Conservation (phyloP, 2,797 vertebrate species). For the Helicolenus hilgendorfi region DNA sequence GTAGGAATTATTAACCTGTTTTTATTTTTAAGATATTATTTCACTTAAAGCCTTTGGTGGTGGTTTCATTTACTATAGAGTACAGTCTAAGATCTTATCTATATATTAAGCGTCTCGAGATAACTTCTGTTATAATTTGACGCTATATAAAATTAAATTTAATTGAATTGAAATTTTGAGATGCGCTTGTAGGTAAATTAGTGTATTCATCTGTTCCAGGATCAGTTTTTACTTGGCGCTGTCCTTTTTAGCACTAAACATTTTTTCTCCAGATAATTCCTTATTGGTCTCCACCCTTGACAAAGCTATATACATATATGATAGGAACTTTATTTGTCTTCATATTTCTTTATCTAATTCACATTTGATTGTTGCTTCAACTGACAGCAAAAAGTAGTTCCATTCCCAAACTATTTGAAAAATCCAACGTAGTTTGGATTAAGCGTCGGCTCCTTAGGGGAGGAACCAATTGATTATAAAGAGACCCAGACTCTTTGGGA, state of each 20-base stretch:
- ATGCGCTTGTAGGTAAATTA: not conserved
- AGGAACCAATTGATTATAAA: constrained; percentile 93
- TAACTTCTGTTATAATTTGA: no score
- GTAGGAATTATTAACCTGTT: not conserved
- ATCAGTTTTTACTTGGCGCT: constrained; percentile 8
- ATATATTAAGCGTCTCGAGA: no score
- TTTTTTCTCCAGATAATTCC: not conserved
- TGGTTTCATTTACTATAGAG: not conserved
- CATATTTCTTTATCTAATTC: not conserved
- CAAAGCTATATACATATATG: not conserved
- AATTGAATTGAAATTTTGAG: not conserved
- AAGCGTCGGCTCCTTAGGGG: constrained; percentile 87
- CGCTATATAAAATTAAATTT: fast-evolving
- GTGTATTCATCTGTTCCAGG: not conserved
- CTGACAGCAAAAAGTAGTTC: not conserved
- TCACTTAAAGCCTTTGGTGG: not conserved
- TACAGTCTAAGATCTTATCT: no score
- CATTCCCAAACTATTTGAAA: not conserved
- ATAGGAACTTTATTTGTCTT: not conserved
- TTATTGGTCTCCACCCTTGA: not conserved
- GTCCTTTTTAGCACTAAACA: constrained; percentile 37
- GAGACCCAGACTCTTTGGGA: constrained; percentile 89
- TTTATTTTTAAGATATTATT: not conserved
- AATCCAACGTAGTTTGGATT: constrained; percentile 41
- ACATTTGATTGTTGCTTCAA: not conserved